Percentiles rank a stretch among this genome's conserved stretches.
These are phyloP conservation scores for Drosophila malerkotliana DNA, from an alignment of 1,140 invertebrate species.

Conservation along the genomic window DNA sequence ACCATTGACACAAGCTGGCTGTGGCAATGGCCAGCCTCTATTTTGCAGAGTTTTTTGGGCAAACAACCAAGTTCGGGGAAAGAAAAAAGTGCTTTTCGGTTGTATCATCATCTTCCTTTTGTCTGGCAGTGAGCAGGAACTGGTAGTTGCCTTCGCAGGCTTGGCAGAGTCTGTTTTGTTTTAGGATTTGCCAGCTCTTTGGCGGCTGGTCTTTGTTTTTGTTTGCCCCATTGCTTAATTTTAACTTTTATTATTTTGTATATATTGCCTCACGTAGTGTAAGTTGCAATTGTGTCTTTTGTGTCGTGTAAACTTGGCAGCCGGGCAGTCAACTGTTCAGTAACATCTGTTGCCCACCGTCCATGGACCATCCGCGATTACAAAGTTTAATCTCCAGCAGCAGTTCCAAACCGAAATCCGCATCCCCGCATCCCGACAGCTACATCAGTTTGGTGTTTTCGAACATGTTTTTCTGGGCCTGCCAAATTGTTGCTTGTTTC, in stretches of 20 bases:
- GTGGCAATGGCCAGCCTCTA: slow-evolving; percentile 56
- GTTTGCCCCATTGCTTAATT: slow-evolving; percentile 60
- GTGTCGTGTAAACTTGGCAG: slow-evolving; percentile 68
- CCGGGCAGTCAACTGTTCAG: slow-evolving; percentile 43
- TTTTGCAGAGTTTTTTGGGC: slow-evolving; percentile 16
- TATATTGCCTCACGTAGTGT: slow-evolving; percentile 51
- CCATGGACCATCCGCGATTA: slow-evolving; percentile 1
- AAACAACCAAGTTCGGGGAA: slow-evolving; percentile 26
- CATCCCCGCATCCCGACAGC: slow-evolving; percentile 37
- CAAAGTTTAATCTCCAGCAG: background rate
- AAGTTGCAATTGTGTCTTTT: slow-evolving; percentile 53
- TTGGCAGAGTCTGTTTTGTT: slow-evolving; percentile 27
- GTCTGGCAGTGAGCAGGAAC: slow-evolving; percentile 66
- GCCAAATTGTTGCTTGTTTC: slow-evolving; percentile 35
- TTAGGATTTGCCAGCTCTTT: slow-evolving; percentile 34
- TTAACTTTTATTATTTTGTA: slow-evolving; percentile 59
- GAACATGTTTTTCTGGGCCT: slow-evolving; percentile 47
- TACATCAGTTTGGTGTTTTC: slow-evolving; percentile 33
- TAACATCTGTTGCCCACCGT: slow-evolving; percentile 41
- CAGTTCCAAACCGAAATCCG: slow-evolving; percentile 24
- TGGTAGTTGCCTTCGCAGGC: slow-evolving; percentile 19
- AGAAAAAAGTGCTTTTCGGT: slow-evolving; percentile 32
- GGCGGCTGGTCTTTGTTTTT: slow-evolving; percentile 37
- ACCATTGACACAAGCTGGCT: slow-evolving; percentile 67
- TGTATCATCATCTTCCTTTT: slow-evolving; percentile 75